Base-by-base conservation (phyloP, 1,140 invertebrate genomes). In the Lepeophtheirus salmonis region DNA sequence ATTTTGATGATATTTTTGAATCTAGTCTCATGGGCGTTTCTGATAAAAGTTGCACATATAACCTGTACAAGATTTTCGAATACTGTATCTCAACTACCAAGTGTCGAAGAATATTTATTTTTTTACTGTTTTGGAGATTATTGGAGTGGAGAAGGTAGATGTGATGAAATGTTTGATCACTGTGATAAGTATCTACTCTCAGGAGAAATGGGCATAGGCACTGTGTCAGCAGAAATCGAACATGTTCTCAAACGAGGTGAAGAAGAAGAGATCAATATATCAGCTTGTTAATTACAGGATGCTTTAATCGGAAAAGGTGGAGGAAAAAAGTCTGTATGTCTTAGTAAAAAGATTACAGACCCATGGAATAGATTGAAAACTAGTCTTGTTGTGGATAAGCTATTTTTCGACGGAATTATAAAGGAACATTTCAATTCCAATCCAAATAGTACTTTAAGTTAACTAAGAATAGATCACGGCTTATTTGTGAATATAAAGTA, bases 391-490 rank as follows among this genome's bases (percentile, higher is more conserved):
- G 67, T 91, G 22, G 80, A 79, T 1, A 75, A 78, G 71, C 74
- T 92, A 64, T 68, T 92, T 18, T 67, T 81, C 10, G 76, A 84
- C 64, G 79, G 78, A 13, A 88, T 83, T 71, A 69, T 94, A n/a
- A 78, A 79, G 67, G 87, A 92, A 74, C 83, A 89, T 64, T 92
- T 89, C 70, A 86, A 89, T 69, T 91, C 84, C 66, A 89, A 87
- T 13, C 79, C 85, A 0, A 90, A 89, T 71, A 76, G 76, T 1
- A 83, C 80, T 12, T 79, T 82, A 64, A 79, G 78, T 51, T 83
- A 84, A 66, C 69, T 83, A 12, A 52, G 16, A 18, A 10, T 41
- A n/a, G n/a, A 41, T 41, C 30, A n/a, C n/a, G 30, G 78, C 65
- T 73, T 74, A 64, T 80, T 80, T 2, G 50, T 25, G 20, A 30